Base-by-base conservation (phyloP, 2,113 vertebrate species). In the Scalopus aquaticus region DNA sequence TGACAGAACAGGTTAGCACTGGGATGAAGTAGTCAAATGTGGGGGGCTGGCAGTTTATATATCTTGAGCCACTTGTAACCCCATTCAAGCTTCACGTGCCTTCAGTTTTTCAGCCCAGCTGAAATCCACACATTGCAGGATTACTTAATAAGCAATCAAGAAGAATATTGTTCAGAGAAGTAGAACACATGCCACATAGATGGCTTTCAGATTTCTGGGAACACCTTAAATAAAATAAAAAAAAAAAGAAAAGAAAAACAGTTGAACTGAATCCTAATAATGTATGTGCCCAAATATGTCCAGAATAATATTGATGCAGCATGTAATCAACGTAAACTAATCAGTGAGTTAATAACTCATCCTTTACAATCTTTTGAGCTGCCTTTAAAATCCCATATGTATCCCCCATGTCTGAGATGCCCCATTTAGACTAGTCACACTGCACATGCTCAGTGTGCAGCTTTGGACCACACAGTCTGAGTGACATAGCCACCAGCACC, bases 351-450 rank as follows among this genome's bases (percentile, higher is more conserved):
- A 35, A 9, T 30, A 46, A 15, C 6, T 74, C 28, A 46, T 72
- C 11, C 20, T 37, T 72, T 28, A 39, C 24, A 28, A 46, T 42
- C 5, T 60, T 44, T 62, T 5, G 46, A 49, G 12, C 32, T 42
- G 1, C 37, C 24, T 87, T 73, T 19, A 44, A 80, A 74, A 60
- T 37, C 1, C 22, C 22, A 2, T 35, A 3, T 26, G 6, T 44
- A 20, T 81, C 58, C 78, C 35, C 32, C n/a, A 32, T 1, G 0
- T 8, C 3, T 4, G 39, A 37, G 2, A 9, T 2, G 3, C 62
- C 26, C 65, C 24, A 10, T 39, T 83, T 90, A 15, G 32, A 26
- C 42, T 8, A 13, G 32, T 62, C 35, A 28, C 28, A 62, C 3
- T 28, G 9, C 64, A n/a, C 20, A 5, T 56, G 54, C 54, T 22